Conservation (phyloP, 2,888 invertebrate genomes). For the Eristalinus aeneus region DNA sequence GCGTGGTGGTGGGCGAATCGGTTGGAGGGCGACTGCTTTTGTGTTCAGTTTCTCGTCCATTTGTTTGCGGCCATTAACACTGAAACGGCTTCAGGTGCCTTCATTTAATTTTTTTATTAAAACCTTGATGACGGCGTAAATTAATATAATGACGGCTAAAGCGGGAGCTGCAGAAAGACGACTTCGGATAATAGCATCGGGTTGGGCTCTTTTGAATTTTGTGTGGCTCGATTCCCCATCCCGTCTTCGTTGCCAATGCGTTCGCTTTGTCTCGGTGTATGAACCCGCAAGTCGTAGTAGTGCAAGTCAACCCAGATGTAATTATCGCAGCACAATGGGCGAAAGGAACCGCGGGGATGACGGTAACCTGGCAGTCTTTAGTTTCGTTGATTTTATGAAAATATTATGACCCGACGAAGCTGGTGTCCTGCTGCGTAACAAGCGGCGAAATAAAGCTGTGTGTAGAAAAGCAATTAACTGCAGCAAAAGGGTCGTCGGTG, state of each 20-base stretch:
- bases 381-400: constrained; percentile 66
- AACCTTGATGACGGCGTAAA: constrained; percentile 69
- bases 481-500: constrained; percentile 27
- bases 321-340: constrained; percentile 55
- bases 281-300: constrained; percentile 6
- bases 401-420: constrained; percentile 31
- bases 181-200: constrained; percentile 51
- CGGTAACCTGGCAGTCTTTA: constrained; percentile 35
- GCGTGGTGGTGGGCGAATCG: constrained; percentile 34
- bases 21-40: constrained; percentile 5
- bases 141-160: constrained; percentile 63
- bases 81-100: constrained; percentile 36
- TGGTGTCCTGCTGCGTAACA: constrained; percentile 36
- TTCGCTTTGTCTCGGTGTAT: background rate
- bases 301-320: constrained; percentile 50
- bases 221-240: background rate
- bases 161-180: background rate
- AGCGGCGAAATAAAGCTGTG: background rate
- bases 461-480: constrained; percentile 50
- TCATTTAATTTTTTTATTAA: constrained; percentile 65
- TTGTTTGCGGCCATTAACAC: constrained; percentile 56
- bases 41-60: constrained; percentile 7
- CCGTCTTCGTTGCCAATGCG: background rate
- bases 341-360: constrained; percentile 5
- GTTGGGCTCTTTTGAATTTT: constrained; percentile 47